phyloP scores from a whole-genome alignment of 2,888 invertebrate species.

The Callosobruchus maculatus region DNA sequence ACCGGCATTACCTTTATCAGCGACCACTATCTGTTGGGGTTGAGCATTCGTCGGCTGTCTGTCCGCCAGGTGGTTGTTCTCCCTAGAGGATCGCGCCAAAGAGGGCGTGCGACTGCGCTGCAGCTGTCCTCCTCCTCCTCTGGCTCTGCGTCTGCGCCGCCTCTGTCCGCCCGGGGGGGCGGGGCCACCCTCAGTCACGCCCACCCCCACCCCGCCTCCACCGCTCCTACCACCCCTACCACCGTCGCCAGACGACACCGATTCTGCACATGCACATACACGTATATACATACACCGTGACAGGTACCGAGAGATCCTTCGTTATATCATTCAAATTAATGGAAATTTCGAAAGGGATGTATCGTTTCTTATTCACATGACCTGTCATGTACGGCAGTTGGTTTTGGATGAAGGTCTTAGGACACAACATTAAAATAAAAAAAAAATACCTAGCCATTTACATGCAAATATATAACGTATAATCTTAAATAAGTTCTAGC shows the following conservation, averaged over 20 bases:
- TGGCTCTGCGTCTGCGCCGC: constrained; percentile 42
- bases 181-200: neutral
- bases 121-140: constrained; percentile 24
- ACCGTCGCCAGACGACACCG: constrained; percentile 58
- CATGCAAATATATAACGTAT: too few species aligned
- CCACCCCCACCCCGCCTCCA: neutral
- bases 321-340: too few species aligned
- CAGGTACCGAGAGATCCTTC: neutral
- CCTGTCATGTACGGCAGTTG: too few species aligned
- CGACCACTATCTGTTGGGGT: neutral
- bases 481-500: too few species aligned
- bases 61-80: neutral
- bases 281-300: neutral
- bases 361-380: too few species aligned
- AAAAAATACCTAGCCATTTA: too few species aligned
- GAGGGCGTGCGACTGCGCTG: constrained; percentile 47
- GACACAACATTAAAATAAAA: too few species aligned
- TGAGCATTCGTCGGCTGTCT: neutral
- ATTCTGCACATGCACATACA: constrained; percentile 49
- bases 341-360: too few species aligned
- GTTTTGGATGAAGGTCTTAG: too few species aligned
- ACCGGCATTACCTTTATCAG: neutral
- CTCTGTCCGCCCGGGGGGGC: constrained; percentile 40
- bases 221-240: constrained; percentile 5
- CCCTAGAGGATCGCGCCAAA: neutral